A percentile compares a stretch with the other conserved stretches of the same genome.
These are phyloP conservation scores for Pandion haliaetus DNA, from an alignment of 2,113 vertebrate genomes.

Conservation along the genomic window DNA sequence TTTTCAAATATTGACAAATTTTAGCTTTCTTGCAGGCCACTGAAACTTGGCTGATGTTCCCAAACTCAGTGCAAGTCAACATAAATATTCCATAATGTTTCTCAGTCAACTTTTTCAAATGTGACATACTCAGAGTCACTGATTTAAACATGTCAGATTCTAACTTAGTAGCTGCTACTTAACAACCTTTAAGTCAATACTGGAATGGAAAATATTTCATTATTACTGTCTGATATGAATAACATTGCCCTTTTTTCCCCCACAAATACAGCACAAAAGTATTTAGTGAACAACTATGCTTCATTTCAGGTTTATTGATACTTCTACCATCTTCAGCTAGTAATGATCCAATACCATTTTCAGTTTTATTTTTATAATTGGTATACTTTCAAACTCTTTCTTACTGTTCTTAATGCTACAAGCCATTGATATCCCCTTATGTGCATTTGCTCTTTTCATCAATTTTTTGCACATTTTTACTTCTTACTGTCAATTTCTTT, in stretches of 20 bases:
- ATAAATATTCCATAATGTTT: neutral
- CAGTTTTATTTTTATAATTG: neutral
- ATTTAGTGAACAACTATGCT: neutral
- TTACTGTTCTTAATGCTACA: neutral
- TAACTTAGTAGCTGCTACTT: neutral
- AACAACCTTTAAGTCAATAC: neutral
- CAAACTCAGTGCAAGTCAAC: neutral
- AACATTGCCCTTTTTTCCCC: neutral
- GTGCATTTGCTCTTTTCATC: neutral
- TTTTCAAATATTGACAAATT: neutral
- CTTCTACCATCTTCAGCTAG: neutral
- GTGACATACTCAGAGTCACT: neutral
- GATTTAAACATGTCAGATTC: neutral
- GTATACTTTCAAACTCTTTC: neutral
- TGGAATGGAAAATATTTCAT: neutral
- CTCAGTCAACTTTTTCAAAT: neutral
- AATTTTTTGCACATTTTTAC: neutral
- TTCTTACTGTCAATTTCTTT: neutral
- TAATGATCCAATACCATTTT: neutral
- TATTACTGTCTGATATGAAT: neutral
- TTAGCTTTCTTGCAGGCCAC: neutral
- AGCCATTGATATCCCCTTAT: neutral
- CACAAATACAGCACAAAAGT: neutral
- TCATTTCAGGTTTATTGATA: neutral
- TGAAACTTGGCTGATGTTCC: neutral